Conservation (phyloP, 2,113 vertebrate species). For the Stictonetta naevosa region DNA sequence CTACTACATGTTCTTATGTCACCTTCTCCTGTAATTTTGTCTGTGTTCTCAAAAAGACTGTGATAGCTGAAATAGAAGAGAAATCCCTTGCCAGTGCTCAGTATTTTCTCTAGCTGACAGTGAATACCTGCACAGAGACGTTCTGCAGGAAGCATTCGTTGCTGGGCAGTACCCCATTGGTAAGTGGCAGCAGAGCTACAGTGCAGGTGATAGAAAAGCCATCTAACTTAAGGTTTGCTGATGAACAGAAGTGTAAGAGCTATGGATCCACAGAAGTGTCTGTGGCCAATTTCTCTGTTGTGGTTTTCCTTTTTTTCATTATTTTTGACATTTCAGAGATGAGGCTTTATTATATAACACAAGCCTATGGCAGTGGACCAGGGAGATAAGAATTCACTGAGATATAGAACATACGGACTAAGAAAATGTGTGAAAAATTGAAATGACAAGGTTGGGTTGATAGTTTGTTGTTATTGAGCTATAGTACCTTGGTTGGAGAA, state of each 20-base stretch:
- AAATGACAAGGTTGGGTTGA: constrained; percentile 50
- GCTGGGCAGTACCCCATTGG: background rate
- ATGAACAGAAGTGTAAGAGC: constrained; percentile 20
- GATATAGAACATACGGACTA: constrained; percentile 34
- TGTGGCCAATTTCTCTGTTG: constrained; percentile 42
- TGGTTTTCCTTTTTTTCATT: constrained; percentile 53
- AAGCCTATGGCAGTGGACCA: constrained; percentile 31
- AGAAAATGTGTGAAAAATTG: constrained; percentile 69
- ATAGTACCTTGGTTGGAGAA: constrained; percentile 2
- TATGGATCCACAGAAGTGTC: background rate
- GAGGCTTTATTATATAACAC: constrained; percentile 49
- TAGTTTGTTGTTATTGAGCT: constrained; percentile 54
- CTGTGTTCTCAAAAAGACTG: constrained; percentile 1
- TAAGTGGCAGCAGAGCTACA: background rate
- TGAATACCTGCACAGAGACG: background rate
- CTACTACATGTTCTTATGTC: constrained; percentile 17
- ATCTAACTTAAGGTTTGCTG: background rate
- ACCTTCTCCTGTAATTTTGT: constrained; percentile 9
- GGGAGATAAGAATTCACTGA: constrained; percentile 57
- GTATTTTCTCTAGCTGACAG: background rate
- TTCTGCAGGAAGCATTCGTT: background rate
- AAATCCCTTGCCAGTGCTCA: background rate
- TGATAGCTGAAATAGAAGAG: background rate
- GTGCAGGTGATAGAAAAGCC: background rate
- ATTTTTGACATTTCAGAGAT: constrained; percentile 65